Percentiles rank a stretch among this genome's conserved stretches.
phyloP scores from a whole-genome alignment of 1,140 invertebrate genomes.

The Pygmarrhopalites habei region DNA sequence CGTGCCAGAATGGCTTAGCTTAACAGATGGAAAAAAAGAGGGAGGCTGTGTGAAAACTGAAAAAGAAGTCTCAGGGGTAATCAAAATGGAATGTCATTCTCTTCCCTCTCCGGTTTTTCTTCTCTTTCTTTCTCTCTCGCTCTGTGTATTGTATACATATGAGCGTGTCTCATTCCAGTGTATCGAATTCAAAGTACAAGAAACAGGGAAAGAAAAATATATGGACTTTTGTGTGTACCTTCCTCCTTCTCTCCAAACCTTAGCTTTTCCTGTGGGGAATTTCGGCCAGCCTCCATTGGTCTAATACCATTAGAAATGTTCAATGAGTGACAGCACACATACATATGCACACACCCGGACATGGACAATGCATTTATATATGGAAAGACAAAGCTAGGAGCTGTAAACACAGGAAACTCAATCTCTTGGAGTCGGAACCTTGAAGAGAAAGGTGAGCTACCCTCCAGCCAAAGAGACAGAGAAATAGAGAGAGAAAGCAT shows the following conservation, averaged over 20 bases:
- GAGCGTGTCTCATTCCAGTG: not conserved
- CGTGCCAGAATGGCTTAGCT: not conserved
- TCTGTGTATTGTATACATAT: not conserved
- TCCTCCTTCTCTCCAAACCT: too few species aligned
- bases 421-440: not conserved
- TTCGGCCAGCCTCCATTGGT: too few species aligned
- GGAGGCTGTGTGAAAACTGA: not conserved
- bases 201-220: not conserved
- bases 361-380: too few species aligned
- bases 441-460: not conserved
- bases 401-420: too few species aligned
- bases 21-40: not conserved
- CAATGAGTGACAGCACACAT: too few species aligned
- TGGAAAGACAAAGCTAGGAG: too few species aligned
- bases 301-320: too few species aligned
- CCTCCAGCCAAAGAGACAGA: not conserved
- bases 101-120: not conserved
- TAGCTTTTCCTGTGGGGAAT: too few species aligned
- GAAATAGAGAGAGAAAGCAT: not conserved
- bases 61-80: slow-evolving; percentile 19
- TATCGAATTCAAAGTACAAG: not conserved
- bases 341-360: too few species aligned
- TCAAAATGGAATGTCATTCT: slow-evolving; percentile 18
- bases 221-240: not conserved
- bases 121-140: not conserved